Evolutionary conservation across 2,888 invertebrate species (phyloP), one percentile per base, ranked within the genome.

Genomic region (Chrysina gloriosa): DNA sequence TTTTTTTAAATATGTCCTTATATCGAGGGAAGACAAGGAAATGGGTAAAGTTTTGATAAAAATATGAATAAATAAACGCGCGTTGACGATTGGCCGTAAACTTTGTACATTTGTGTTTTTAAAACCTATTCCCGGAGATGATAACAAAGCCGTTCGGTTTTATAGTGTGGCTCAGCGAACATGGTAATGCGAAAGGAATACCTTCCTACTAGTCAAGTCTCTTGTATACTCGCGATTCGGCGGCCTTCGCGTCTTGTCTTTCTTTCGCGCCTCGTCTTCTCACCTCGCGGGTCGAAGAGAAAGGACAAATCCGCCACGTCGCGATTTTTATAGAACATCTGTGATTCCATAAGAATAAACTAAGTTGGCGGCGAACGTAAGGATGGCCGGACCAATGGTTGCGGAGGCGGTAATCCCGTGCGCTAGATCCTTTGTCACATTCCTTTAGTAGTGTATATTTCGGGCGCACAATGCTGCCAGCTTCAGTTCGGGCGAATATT

Each of bases 261-360:
- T 23, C 16, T 5, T 14, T 14, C 42, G 11, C 16, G 5, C 52
- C 14, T 16, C 11, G 5, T 6, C 19, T 14, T 14, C 16, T 5
- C 2, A 9, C 36, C 36, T 5, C 3, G 36, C n/a, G n/a, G 66
- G 66, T 69, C 56, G 50, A 25, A 29, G 78, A 76, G 77, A 73
- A 74, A 75, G 76, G 78, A 80, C 80, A 80, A 80, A 81, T 81
- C 80, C 80, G 72, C 72, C 78, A 77, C 78, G 78, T 29, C 79
- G 77, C 77, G 77, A 78, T 76, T 81, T 80, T 80, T 81, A 80
- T 81, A 79, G 79, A 78, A 78, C 79, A 79, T 78, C 78, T 78
- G 79, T 79, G 80, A 80, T 80, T 80, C 80, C 78, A 77, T 78
- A 77, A 78, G 78, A 77, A 77, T 78, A 77, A 77, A 78, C 74